Base-by-base conservation (phyloP, 2,888 invertebrate species). In the Galerucella nymphaeae region DNA sequence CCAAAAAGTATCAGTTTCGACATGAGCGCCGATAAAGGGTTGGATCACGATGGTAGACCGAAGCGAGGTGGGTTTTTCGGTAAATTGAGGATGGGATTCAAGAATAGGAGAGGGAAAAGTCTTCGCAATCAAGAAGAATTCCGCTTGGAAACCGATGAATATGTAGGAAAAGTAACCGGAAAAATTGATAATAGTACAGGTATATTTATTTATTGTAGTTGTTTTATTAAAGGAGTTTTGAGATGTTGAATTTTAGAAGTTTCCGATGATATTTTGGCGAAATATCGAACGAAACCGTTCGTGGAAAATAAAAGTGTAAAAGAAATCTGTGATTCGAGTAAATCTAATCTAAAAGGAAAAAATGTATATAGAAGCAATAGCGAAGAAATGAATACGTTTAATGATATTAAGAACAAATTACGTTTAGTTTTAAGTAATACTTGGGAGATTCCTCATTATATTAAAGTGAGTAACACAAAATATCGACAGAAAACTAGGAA, bases 1-100 rank as follows among this genome's bases (percentile, higher is more conserved):
- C 95, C 96, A 1, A 96, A 96, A 87, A 96, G 95, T 82, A 96
- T 96, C 80, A 96, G 95, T 84, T 96, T 96, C 81, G 96, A 96
- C 86, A 94, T 95, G 84, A 94, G 94, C 0, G 95, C 96, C 0
- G 95, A 95, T 83, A 93, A 95, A 79, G 91, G 91, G 2, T 80
- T 86, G 70, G 85, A 88, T 76, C 90, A 89, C 77, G 90, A 90
- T 9, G 66, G 66, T 64, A 92, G 92, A 83, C 90, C 89, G 83
- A 89, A 91, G 9, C 87, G 90, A 3, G 89, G 90, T n/a, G 89
- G 94, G 18, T 93, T 95, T 80, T 93, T 95, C 81, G 91, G 91
- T 50, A 93, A 92, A 81, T 88, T 95, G 67, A 91, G 92, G 81
- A 89, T 93, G 83, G 91, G 92, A 11, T 89, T 93, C 80, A 90